Conservation (phyloP, 2,797 vertebrate genomes). For the Triplophysa bombifrons region DNA sequence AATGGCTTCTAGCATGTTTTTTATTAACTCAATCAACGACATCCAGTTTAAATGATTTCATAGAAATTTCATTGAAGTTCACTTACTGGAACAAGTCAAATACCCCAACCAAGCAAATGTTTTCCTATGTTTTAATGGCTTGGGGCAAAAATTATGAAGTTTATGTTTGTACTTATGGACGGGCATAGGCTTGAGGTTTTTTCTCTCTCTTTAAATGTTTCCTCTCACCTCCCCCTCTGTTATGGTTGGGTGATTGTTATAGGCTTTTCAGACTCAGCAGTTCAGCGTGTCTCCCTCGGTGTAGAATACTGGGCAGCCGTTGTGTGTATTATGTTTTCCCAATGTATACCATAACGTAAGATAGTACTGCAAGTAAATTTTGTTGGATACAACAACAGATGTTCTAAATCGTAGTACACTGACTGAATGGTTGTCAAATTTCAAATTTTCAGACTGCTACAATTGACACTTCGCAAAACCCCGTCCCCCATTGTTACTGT, state of each 20-base stretch:
- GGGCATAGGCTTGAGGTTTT: background rate
- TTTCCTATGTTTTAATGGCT: constrained; percentile 11
- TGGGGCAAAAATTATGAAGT: constrained; percentile 6
- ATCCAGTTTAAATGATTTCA: constrained; percentile 9
- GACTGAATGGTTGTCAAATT: background rate
- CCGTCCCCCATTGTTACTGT: too few relatives aligned
- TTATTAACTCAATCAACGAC: background rate
- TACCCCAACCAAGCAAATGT: constrained; percentile 21
- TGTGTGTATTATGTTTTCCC: constrained; percentile 12
- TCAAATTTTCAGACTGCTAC: background rate
- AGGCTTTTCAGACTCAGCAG: constrained; percentile 28
- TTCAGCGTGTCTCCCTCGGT: constrained; percentile 16
- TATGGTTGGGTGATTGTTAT: constrained; percentile 50
- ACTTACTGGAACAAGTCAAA: constrained; percentile 28
- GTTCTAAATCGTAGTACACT: background rate
- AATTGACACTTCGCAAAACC: background rate
- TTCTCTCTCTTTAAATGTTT: constrained; percentile 6
- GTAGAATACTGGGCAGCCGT: constrained; percentile 26
- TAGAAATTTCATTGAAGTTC: constrained; percentile 14
- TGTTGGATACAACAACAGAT: background rate
- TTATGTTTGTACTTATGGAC: background rate
- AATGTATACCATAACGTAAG: background rate
- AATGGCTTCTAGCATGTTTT: constrained; percentile 1
- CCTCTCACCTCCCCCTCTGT: constrained; percentile 21
- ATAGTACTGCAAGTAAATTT: background rate